Base-by-base conservation (phyloP, 2,888 invertebrate genomes). In the Odontothrips loti region DNA sequence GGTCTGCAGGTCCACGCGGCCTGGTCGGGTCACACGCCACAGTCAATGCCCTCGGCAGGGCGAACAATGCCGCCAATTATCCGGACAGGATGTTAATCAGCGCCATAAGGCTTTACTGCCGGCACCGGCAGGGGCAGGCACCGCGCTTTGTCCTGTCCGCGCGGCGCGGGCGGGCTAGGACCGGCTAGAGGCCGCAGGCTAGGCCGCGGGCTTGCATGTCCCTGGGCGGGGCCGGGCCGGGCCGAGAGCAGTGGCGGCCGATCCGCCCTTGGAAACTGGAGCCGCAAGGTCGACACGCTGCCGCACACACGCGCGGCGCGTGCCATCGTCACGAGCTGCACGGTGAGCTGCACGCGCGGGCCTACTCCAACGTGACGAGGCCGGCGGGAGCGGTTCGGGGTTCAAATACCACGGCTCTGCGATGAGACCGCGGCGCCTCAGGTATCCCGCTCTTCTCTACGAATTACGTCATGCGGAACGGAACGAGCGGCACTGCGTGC, bases 31-130 rank as follows among this genome's bases (percentile, higher is more conserved):
- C n/a, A n/a, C n/a, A n/a, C n/a, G 34, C 34, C 34, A 6, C 34
- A 6, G 34, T 43, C 34, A 43, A 6, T 43, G 34, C 34, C 34
- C 34, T 6, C 51, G 58, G 12, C 23, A 12, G 23, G 23, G 23
- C 68, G 68, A 27, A 75, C 68, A 75, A 75, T 75, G 68, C 23
- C 12, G 23, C 10, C 68, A 75, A 75, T 75, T 75, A 75, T 27
- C 11, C 27, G 27, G 68, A 27, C 27, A 27, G 68, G 68, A 75
- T 27, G 68, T 27, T 75, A 23, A 75, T 75, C 68, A 75, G 68
- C 8, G 17, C 20, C 58, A 6, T 58, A 58, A 17, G 51, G 15
- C 12, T 17, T 17, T 15, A 58, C 11, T 20, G 58, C 58, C 58
- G 6, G 20, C 58, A 17, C 17, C 58, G n/a, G n/a, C n/a, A n/a